Evolutionary conservation across 2,113 vertebrate species (phyloP).

Genomic region (Callospermophilus lateralis): DNA sequence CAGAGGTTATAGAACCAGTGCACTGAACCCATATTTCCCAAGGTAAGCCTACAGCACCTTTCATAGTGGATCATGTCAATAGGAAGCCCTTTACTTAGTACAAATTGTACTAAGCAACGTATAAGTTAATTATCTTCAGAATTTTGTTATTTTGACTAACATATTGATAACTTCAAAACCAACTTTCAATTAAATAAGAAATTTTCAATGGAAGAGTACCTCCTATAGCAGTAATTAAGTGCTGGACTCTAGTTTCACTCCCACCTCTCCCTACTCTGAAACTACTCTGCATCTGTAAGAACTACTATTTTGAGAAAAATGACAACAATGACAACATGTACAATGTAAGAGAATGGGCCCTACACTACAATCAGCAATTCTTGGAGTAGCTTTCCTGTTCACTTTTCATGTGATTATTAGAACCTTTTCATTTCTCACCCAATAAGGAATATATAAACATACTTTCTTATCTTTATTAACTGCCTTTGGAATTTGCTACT

Average conservation of each 20-base stretch:
- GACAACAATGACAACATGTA: neutral
- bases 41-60: neutral
- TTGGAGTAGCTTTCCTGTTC: neutral
- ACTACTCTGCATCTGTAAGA: neutral
- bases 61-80: too few species aligned
- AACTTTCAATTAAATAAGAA: neutral
- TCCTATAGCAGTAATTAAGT: neutral
- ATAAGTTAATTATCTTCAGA: neutral
- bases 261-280: neutral
- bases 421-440: neutral
- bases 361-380: too few species aligned
- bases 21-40: neutral
- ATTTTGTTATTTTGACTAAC: neutral
- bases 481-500: neutral
- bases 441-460: neutral
- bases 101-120: neutral
- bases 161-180: neutral
- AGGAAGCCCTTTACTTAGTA: neutral
- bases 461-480: neutral
- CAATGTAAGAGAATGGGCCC: neutral
- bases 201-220: neutral
- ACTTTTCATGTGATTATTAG: rapidly evolving
- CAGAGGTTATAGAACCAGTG: neutral
- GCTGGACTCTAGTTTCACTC: neutral
- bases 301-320: neutral